Percentiles rank a stretch among this genome's conserved stretches.
Conservation (phyloP, 2,797 vertebrate species). For the Liasis olivaceus region DNA sequence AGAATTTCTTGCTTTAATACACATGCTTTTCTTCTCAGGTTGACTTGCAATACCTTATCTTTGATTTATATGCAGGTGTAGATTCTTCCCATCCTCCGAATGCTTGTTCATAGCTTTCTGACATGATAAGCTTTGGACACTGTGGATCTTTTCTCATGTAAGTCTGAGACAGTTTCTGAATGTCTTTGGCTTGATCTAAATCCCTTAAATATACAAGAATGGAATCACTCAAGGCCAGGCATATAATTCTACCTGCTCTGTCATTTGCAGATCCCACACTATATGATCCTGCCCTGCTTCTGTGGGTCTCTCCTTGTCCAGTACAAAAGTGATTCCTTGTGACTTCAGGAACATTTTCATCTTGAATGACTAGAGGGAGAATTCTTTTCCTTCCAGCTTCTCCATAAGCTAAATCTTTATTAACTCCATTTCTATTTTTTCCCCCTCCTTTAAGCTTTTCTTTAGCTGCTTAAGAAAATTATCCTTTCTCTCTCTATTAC, state of each 20-base stretch:
- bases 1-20: not conserved
- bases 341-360: not conserved
- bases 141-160: no score
- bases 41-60: not conserved
- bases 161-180: no score
- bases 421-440: not conserved
- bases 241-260: not conserved
- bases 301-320: not conserved
- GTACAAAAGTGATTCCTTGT: not conserved
- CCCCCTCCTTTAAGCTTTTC: rapidly evolving
- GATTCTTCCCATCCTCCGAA: no score
- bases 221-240: no score
- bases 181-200: no score
- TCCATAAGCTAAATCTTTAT: not conserved
- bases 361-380: not conserved
- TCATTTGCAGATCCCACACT: not conserved
- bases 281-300: not conserved
- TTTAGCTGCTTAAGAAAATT: not conserved
- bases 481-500: not conserved
- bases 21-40: not conserved
- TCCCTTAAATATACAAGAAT: no score
- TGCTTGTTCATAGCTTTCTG: no score
- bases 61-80: no score
- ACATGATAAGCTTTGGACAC: no score
- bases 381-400: not conserved